phyloP scores from a whole-genome alignment of 2,113 vertebrate genomes.

The Perca flavescens region DNA sequence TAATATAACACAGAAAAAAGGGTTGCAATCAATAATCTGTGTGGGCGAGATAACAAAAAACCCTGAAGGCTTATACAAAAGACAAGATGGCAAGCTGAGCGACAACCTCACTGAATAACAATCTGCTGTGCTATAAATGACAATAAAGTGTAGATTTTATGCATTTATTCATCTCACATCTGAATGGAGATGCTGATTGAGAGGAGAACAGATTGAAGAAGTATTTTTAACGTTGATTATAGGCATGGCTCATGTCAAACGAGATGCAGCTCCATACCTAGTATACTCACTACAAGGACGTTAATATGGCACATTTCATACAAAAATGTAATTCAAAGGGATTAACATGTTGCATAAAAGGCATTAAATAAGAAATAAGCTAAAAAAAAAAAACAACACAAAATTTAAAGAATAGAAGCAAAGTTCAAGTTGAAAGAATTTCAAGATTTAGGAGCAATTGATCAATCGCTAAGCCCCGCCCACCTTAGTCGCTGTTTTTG shows the following conservation, averaged over 20 bases:
- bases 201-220: slow-evolving; percentile 24
- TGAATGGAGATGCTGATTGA: slow-evolving; percentile 38
- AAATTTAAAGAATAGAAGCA: background rate
- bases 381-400: background rate
- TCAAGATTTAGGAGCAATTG: background rate
- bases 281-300: background rate
- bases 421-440: background rate
- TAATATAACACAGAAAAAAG: slow-evolving; percentile 15
- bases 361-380: background rate
- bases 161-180: slow-evolving; percentile 32
- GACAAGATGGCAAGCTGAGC: slow-evolving; percentile 25
- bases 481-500: background rate
- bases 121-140: slow-evolving; percentile 6
- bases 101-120: slow-evolving; percentile 25
- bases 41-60: slow-evolving; percentile 50
- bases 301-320: background rate
- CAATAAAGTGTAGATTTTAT: slow-evolving; percentile 17
- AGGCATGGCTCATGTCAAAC: background rate
- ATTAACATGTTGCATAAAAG: background rate
- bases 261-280: background rate
- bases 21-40: slow-evolving; percentile 58
- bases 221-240: slow-evolving; percentile 26
- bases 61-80: slow-evolving; percentile 7
- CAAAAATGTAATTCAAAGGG: background rate
- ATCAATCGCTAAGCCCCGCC: background rate